Evolutionary conservation across 2,113 vertebrate species (phyloP), one percentile per base, ranked within the genome.

Genomic region (Eleginops maclovinus): DNA sequence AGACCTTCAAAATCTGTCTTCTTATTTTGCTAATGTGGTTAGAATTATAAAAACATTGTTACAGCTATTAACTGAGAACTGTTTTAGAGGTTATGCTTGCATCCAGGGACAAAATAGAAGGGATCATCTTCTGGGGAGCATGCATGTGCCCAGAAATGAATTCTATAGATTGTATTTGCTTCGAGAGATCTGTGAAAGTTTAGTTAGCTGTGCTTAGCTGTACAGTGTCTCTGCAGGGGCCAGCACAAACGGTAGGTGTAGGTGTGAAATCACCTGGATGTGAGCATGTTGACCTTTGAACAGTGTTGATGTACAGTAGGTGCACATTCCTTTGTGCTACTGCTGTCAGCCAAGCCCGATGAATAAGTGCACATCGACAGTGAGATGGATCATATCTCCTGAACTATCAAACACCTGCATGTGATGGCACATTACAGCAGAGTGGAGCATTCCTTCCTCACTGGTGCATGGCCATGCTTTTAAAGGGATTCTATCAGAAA

Each of bases 301-400:
- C 64, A 53, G 68, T 84, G 68, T 56, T 81, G 82, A 88, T 69
- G 56, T 55, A 26, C 17, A 68, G 44, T 55, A 46, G 22, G 28
- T 66, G 55, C 49, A 63, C 81, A 91, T 89, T 94, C 90, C 84
- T 90, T 77, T 46, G 21, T 72, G 84, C 77, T 4, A 83, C 36
- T 49, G 28, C 79, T 71, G 70, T 85, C 78, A 86, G 31, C 74
- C 19, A 4, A 16, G 47, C 22, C 3, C 11, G 56, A 28, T 31
- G 63, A 69, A 64, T 69, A 50, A 84, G 80, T 22, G 19, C 74
- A 56, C 68, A 79, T 87, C 83, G 78, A 83, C 83, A n/a, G 62
- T 17, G 31, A 40, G 59, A 83, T 59, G 40, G 73, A 89, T 88
- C 60, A 31, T 49, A 87, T 92, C 90, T 79, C 63, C 69, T 55